These are phyloP conservation scores for Empis livida DNA, from an alignment of 2,888 invertebrate genomes.

Conservation along the genomic window DNA sequence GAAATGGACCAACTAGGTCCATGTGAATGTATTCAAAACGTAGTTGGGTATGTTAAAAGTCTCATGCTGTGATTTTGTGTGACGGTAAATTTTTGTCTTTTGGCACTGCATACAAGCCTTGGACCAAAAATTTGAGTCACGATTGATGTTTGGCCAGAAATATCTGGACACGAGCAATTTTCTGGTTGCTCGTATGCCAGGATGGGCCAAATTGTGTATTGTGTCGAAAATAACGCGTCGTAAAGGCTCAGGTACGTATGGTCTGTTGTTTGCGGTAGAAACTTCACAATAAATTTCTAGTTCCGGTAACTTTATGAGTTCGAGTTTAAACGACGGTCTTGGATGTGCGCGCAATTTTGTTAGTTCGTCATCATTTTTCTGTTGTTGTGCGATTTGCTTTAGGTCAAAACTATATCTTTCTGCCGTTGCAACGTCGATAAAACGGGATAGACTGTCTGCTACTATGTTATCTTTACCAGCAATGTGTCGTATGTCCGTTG, in stretches of 20 bases:
- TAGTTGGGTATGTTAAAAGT: slow-evolving; percentile 14
- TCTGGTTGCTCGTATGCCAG: slow-evolving; percentile 13
- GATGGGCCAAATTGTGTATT: slow-evolving; percentile 7
- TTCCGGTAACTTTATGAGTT: background rate
- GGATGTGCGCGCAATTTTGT: background rate
- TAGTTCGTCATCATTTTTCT: slow-evolving; percentile 1
- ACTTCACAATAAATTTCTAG: background rate
- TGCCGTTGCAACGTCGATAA: background rate
- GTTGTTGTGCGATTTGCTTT: background rate
- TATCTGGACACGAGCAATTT: slow-evolving; percentile 15
- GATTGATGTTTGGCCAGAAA: slow-evolving; percentile 19
- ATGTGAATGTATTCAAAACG: slow-evolving; percentile 24
- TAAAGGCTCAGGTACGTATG: slow-evolving; percentile 12
- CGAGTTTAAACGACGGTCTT: slow-evolving; percentile 1
- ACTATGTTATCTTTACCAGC: slow-evolving; percentile 5
- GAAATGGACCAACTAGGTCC: slow-evolving; percentile 25
- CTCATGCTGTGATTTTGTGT: slow-evolving; percentile 14
- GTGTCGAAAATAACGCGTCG: slow-evolving; percentile 2
- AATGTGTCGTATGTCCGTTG: slow-evolving; percentile 5
- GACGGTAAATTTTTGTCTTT: slow-evolving; percentile 19
- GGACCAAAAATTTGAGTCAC: slow-evolving; percentile 19
- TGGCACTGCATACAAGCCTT: slow-evolving; percentile 22
- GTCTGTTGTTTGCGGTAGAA: slow-evolving; percentile 8
- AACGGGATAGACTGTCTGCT: slow-evolving; percentile 7
- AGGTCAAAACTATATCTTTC: background rate